These are phyloP conservation scores for Takifugu flavidus DNA, from an alignment of 2,113 vertebrate species.

Conservation along the genomic window DNA sequence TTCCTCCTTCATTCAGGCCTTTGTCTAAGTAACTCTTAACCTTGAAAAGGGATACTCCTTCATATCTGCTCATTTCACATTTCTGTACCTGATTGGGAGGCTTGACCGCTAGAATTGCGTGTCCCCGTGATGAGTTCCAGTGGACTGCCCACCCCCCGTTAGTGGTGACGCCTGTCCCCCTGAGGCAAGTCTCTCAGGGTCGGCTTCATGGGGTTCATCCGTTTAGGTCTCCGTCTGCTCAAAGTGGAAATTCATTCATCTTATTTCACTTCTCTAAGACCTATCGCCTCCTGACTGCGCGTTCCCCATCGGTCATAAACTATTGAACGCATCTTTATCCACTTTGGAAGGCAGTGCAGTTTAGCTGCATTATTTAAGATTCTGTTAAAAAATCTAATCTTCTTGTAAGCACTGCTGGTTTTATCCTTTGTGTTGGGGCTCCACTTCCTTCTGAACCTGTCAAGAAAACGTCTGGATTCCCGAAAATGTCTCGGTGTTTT, in stretches of 20 bases:
- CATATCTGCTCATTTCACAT: slow-evolving; percentile 45
- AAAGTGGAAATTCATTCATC: slow-evolving; percentile 52
- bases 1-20: slow-evolving; percentile 16
- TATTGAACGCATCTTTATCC: slow-evolving; percentile 52
- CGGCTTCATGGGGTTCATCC: slow-evolving; percentile 45
- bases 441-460: neutral
- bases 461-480: neutral
- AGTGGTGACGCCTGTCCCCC: slow-evolving; percentile 31
- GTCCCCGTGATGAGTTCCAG: slow-evolving; percentile 46
- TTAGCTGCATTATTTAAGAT: slow-evolving; percentile 43
- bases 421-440: neutral
- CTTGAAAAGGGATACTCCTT: slow-evolving; percentile 39
- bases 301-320: slow-evolving; percentile 45
- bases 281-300: slow-evolving; percentile 23
- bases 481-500: too few species aligned
- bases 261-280: slow-evolving; percentile 49
- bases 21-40: slow-evolving; percentile 14
- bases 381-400: slow-evolving; percentile 31
- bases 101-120: slow-evolving; percentile 35
- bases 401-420: neutral
- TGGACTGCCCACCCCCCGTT: slow-evolving; percentile 31
- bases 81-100: slow-evolving; percentile 36
- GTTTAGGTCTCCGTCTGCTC: slow-evolving; percentile 36
- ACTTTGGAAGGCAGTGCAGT: slow-evolving; percentile 16
- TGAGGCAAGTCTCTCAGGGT: slow-evolving; percentile 34